Percentiles rank a stretch among this genome's conserved stretches.
Conservation (phyloP, 2,113 vertebrate genomes). For the Nesogale talazaci region DNA sequence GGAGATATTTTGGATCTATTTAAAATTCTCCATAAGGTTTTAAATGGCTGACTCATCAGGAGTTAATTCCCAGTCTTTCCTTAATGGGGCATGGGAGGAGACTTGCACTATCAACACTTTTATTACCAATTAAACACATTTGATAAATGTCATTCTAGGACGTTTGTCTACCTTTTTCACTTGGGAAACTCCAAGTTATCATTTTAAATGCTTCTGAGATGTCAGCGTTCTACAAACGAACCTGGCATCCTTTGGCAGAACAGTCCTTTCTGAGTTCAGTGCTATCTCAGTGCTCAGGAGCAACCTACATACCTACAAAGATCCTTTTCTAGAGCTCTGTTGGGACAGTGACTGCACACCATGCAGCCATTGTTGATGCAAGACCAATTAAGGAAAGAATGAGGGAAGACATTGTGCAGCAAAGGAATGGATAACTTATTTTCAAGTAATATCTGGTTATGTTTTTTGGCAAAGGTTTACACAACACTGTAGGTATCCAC, state of each 20-base stretch:
- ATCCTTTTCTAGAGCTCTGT: not conserved
- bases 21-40: not conserved
- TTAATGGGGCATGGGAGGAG: not conserved
- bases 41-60: not conserved
- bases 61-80: not conserved
- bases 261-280: accelerated
- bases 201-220: not conserved
- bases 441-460: no score
- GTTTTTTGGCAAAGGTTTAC: no score
- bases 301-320: no score
- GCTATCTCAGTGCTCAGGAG: accelerated
- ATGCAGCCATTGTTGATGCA: accelerated
- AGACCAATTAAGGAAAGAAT: not conserved
- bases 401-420: not conserved
- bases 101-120: not conserved
- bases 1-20: not conserved
- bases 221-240: not conserved
- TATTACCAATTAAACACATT: not conserved
- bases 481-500: no score
- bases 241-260: no score
- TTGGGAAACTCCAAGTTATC: no score
- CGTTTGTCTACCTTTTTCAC: not conserved
- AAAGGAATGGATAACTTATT: not conserved
- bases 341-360: no score
- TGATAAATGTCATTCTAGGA: not conserved